Base-by-base conservation (phyloP, 2,113 vertebrate genomes). In the Ptilorrhoa leucosticta region DNA sequence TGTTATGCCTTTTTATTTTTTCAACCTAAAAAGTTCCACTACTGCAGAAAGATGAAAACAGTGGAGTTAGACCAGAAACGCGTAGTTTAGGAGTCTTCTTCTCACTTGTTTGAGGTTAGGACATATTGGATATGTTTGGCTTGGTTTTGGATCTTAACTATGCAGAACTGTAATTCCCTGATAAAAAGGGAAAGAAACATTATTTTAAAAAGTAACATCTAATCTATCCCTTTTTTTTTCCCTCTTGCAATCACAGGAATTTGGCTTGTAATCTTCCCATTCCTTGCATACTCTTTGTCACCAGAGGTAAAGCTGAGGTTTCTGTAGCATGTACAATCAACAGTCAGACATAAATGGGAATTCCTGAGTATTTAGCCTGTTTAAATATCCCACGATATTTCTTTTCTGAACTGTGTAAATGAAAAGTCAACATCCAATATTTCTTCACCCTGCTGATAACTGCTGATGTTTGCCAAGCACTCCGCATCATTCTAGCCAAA, bases 221-320 rank as follows among this genome's bases (percentile, higher is more conserved):
- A 50, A 69, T 39, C 63, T 51, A 10, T 37, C 18, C 3, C 51
- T 30, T 23, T 53, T 64, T 64, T n/a, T 15, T 39, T 65, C 13
- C 1, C 30, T 63, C 33, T 77, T 63, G 20, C 18, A 50, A 0
- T 48, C 23, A 18, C 4, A 60, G 78, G 45, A 27, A 3, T 0
- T 48, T 89, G 73, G 11, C 19, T 47, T 44, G 37, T 71, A 48
- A 56, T 56, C 24, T 69, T 26, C 45, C 39, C 30, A 50, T 53
- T 58, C 48, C 13, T 72, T 21, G 14, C 44, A 33, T 27, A 37
- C 56, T 89, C 11, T 64, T 91, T 44, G 28, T 65, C 66, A 65
- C 31, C 37, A 86, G 73, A 53, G 57, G 24, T 31, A 76, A 85
- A 93, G 37, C 6, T 80, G 85, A 70, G 30, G 75, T 88, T 85